A percentile compares a stretch with the other conserved stretches of the same genome.
These are phyloP conservation scores for Lonchura striata DNA, from an alignment of 2,113 vertebrate genomes.

Conservation along the genomic window DNA sequence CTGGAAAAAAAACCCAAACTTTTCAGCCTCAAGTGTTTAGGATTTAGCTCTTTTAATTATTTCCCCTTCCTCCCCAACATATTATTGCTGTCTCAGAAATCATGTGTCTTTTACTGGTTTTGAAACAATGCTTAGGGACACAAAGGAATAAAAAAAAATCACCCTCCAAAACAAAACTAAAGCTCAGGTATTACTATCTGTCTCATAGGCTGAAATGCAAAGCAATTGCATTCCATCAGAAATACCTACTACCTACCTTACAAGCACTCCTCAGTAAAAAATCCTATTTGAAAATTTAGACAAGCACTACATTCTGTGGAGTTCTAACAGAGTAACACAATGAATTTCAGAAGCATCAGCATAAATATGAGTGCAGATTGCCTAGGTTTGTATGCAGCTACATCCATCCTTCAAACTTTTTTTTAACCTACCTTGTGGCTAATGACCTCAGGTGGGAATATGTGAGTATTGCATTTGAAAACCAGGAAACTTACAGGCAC, in stretches of 20 bases:
- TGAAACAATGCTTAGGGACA: not conserved
- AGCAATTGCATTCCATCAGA: not conserved
- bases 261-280: not conserved
- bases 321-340: conserved; percentile 56
- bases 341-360: conserved; percentile 75
- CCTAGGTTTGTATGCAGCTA: conserved; percentile 49
- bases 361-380: conserved; percentile 66
- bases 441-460: conserved; percentile 80
- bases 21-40: not conserved
- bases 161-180: not conserved
- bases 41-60: not conserved
- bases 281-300: conserved; percentile 35
- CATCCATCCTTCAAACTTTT: conserved; percentile 61
- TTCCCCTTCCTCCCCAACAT: not conserved
- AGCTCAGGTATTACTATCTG: not conserved
- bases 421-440: conserved; percentile 72
- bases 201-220: not conserved
- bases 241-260: not conserved
- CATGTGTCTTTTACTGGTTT: not conserved
- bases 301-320: conserved; percentile 50
- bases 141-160: not conserved
- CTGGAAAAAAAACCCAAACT: not conserved
- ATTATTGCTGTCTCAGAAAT: not conserved
- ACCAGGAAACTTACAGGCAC: conserved; percentile 11
- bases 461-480: conserved; percentile 46